Evolutionary conservation across 2,888 invertebrate genomes (phyloP).

Genomic region (Mellilla xanthometata): DNA sequence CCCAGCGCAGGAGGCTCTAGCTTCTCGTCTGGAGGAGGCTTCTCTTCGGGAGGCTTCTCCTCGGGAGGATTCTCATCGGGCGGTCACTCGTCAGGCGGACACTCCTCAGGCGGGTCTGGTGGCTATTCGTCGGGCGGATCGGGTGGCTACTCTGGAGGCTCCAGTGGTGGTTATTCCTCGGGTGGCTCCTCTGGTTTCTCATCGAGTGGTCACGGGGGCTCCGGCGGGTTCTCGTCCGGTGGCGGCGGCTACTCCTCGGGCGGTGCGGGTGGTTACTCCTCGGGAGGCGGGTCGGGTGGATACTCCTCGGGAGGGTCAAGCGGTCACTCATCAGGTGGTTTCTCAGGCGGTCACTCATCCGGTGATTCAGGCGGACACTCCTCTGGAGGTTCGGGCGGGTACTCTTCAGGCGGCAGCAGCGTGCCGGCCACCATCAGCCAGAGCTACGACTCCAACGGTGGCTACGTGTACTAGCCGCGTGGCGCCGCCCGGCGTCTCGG

Average conservation of each 20-base stretch:
- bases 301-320: slow-evolving; percentile 43
- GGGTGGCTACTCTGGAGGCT: slow-evolving; percentile 42
- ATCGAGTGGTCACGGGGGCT: slow-evolving; percentile 29
- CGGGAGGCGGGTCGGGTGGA: slow-evolving; percentile 42
- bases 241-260: slow-evolving; percentile 27
- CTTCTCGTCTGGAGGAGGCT: slow-evolving; percentile 40
- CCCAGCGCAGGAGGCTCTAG: slow-evolving; percentile 48
- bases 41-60: slow-evolving; percentile 33
- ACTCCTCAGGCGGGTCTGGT: slow-evolving; percentile 24
- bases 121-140: slow-evolving; percentile 41
- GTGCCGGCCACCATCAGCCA: slow-evolving; percentile 85
- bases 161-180: slow-evolving; percentile 45
- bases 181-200: slow-evolving; percentile 40
- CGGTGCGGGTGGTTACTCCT: slow-evolving; percentile 32
- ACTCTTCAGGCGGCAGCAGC: slow-evolving; percentile 38
- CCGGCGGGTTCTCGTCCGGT: slow-evolving; percentile 24
- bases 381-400: slow-evolving; percentile 28
- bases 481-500: slow-evolving; percentile 12
- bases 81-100: slow-evolving; percentile 39
- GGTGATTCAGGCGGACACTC: slow-evolving; percentile 26
- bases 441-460: slow-evolving; percentile 89
- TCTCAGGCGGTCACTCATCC: slow-evolving; percentile 24
- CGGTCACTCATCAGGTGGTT: slow-evolving; percentile 46
- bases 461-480: slow-evolving; percentile 86
- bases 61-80: slow-evolving; percentile 29